phyloP scores from a whole-genome alignment of 2,113 vertebrate genomes.

The Zingel zingel region DNA sequence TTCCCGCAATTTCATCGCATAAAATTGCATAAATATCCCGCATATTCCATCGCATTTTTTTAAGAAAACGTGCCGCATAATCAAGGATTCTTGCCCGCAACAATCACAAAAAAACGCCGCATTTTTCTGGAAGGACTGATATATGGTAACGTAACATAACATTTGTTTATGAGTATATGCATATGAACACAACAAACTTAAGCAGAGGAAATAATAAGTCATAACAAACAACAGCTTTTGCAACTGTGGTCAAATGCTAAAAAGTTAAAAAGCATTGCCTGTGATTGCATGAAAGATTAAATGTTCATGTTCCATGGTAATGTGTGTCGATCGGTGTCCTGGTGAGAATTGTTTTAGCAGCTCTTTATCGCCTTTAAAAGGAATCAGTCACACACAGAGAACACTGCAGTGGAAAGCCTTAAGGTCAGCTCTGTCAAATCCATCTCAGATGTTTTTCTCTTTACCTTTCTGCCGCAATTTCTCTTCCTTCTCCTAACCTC shows the following conservation, averaged over 20 bases:
- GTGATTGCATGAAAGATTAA: slow-evolving; percentile 8
- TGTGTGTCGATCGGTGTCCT: neutral
- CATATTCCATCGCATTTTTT: too few species aligned
- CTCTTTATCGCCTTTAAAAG: slow-evolving; percentile 27
- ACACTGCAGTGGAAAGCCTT: neutral
- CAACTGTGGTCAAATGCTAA: neutral
- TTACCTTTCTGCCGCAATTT: neutral
- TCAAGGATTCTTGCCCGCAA: too few species aligned
- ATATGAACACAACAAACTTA: neutral
- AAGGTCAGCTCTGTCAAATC: neutral
- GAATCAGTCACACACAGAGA: neutral
- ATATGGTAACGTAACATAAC: too few species aligned
- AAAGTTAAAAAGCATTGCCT: neutral
- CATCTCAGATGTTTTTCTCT: neutral
- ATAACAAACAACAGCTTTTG: neutral
- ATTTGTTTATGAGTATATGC: neutral
- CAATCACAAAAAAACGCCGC: too few species aligned
- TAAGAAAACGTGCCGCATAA: too few species aligned
- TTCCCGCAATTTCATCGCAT: too few species aligned
- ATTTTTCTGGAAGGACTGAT: too few species aligned
- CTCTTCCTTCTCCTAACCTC: neutral
- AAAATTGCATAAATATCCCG: too few species aligned
- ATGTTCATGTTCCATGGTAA: slow-evolving; percentile 16
- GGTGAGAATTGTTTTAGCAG: slow-evolving; percentile 50
- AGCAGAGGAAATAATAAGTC: neutral